Conservation (phyloP, 2,888 invertebrate genomes). For the Choreutis nemorana region DNA sequence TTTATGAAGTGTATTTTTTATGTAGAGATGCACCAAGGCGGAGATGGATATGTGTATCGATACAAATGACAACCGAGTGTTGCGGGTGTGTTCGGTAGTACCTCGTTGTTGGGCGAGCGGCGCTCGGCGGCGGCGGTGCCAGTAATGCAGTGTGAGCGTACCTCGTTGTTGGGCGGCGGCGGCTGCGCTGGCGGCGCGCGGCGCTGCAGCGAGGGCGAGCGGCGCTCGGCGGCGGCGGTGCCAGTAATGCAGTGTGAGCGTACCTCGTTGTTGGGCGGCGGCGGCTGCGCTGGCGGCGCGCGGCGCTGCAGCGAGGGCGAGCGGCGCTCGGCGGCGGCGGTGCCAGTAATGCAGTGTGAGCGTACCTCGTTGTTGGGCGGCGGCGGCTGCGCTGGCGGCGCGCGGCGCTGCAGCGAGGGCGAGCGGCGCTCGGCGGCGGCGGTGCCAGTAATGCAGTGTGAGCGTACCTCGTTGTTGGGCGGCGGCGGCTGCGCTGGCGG, state of each 20-base stretch:
- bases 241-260: too few relatives aligned
- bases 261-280: constrained; percentile 53
- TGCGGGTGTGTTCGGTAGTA: background rate
- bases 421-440: constrained; percentile 56
- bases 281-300: constrained; percentile 43
- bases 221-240: background rate
- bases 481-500: constrained; percentile 45
- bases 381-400: constrained; percentile 43
- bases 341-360: too few relatives aligned
- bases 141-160: background rate
- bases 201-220: background rate
- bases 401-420: constrained; percentile 53
- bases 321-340: too few relatives aligned
- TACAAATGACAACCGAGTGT: too few relatives aligned
- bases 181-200: background rate
- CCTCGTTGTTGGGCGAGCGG: background rate
- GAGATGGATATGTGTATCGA: too few relatives aligned
- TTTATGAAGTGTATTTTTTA: too few relatives aligned
- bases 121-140: background rate
- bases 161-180: background rate
- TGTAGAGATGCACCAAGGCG: too few relatives aligned
- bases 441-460: too few relatives aligned
- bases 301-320: constrained; percentile 54
- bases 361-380: constrained; percentile 52
- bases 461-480: constrained; percentile 49